Conservation (phyloP, 2,888 invertebrate genomes). For the Drosophila ochracea region DNA sequence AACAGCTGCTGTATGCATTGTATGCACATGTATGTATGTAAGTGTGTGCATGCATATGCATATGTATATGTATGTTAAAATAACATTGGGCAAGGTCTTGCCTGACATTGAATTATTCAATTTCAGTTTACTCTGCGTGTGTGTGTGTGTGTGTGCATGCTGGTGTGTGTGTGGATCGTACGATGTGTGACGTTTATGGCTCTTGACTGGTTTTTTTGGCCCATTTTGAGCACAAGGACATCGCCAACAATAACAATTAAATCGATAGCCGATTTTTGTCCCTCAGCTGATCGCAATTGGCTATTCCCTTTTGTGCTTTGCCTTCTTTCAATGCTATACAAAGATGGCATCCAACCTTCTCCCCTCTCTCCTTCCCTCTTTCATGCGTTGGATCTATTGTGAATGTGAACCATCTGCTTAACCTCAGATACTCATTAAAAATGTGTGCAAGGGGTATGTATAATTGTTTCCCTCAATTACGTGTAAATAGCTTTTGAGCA, state of each 20-base stretch:
- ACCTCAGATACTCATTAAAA: neutral
- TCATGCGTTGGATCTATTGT: neutral
- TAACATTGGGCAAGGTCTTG: slow-evolving; percentile 66
- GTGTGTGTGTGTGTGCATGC: neutral
- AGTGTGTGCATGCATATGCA: neutral
- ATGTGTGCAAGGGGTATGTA: neutral
- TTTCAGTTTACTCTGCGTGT: slow-evolving; percentile 27
- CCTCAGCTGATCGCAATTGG: slow-evolving; percentile 46
- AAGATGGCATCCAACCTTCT: neutral
- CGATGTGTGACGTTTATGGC: slow-evolving; percentile 30
- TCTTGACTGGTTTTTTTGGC: slow-evolving; percentile 49
- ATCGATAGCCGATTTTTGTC: slow-evolving; percentile 19
- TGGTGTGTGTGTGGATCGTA: slow-evolving; percentile 45
- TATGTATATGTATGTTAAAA: neutral
- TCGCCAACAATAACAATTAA: slow-evolving; percentile 10
- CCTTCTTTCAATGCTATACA: slow-evolving; percentile 12
- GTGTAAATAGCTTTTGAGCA: neutral
- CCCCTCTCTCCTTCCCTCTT: neutral
- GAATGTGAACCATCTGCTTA: neutral
- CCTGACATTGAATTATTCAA: slow-evolving; percentile 68
- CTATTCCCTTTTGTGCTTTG: slow-evolving; percentile 19
- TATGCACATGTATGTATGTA: neutral
- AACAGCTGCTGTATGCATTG: slow-evolving; percentile 5
- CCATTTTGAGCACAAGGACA: slow-evolving; percentile 55
- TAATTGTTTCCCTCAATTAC: neutral